Evolutionary conservation across 2,113 vertebrate genomes (phyloP).

Genomic region (Passer domesticus): DNA sequence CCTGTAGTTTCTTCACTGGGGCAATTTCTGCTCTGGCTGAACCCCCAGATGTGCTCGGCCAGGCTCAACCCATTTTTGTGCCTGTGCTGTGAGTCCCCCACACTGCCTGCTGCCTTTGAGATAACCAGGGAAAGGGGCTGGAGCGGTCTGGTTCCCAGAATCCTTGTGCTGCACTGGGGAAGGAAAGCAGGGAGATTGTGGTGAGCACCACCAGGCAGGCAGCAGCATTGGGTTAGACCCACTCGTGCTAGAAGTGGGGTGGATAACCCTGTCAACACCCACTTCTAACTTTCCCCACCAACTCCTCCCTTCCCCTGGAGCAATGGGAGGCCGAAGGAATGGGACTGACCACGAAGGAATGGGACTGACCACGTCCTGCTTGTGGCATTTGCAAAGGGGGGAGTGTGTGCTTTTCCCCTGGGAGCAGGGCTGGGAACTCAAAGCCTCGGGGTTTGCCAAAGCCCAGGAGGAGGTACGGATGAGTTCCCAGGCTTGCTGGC

Average conservation of each 20-base stretch:
- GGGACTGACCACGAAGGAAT: neutral
- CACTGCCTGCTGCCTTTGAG: neutral
- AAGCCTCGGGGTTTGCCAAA: conserved; percentile 14
- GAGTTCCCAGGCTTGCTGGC: conserved; percentile 39
- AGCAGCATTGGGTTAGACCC: neutral
- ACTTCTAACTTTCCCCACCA: neutral
- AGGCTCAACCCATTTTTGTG: neutral
- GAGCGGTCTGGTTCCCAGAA: rapidly evolving
- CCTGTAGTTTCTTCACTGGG: neutral
- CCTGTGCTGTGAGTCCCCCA: neutral
- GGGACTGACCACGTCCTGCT: neutral
- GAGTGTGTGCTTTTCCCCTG: neutral
- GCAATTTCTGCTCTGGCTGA: neutral
- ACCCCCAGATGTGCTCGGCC: neutral
- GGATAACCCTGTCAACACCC: neutral
- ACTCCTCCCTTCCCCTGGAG: neutral
- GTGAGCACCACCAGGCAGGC: neutral
- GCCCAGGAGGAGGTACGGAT: conserved; percentile 38
- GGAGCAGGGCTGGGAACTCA: conserved; percentile 1
- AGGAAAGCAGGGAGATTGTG: rapidly evolving
- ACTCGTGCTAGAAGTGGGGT: neutral
- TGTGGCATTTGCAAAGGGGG: neutral
- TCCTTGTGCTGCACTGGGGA: neutral
- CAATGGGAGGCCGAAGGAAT: neutral
- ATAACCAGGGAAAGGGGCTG: neutral